phyloP scores from a whole-genome alignment of 2,888 invertebrate genomes.

The Kryphioiulus occultus region DNA sequence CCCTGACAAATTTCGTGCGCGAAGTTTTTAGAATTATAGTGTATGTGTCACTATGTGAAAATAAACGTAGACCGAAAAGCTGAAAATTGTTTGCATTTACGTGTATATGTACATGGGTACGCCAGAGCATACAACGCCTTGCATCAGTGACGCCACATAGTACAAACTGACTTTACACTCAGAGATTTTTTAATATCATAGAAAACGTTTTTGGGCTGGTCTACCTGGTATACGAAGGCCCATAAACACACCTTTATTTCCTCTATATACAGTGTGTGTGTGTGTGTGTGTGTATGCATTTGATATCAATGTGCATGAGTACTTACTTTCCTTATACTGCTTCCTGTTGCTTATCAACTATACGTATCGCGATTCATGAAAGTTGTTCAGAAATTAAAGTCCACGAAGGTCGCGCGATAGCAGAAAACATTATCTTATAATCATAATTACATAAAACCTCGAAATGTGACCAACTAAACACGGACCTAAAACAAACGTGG shows the following conservation, averaged over 20 bases:
- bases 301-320: neutral
- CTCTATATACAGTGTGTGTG: neutral
- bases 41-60: too few relatives aligned
- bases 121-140: neutral
- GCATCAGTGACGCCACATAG: neutral
- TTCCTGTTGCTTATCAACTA: conserved; percentile 20
- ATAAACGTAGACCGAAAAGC: too few relatives aligned
- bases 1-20: too few relatives aligned
- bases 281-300: neutral
- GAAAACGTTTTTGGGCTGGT: neutral
- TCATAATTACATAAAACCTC: neutral
- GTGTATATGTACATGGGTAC: neutral
- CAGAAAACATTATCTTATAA: neutral
- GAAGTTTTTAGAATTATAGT: too few relatives aligned
- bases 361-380: neutral
- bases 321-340: conserved; percentile 8
- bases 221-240: neutral
- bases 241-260: conserved; percentile 6
- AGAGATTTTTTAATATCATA: neutral
- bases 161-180: neutral
- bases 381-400: neutral
- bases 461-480: neutral
- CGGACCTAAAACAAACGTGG: neutral
- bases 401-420: neutral
- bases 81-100: neutral